These are phyloP conservation scores for Micrastur ruficollis DNA, from an alignment of 2,797 vertebrate genomes.

Conservation along the genomic window DNA sequence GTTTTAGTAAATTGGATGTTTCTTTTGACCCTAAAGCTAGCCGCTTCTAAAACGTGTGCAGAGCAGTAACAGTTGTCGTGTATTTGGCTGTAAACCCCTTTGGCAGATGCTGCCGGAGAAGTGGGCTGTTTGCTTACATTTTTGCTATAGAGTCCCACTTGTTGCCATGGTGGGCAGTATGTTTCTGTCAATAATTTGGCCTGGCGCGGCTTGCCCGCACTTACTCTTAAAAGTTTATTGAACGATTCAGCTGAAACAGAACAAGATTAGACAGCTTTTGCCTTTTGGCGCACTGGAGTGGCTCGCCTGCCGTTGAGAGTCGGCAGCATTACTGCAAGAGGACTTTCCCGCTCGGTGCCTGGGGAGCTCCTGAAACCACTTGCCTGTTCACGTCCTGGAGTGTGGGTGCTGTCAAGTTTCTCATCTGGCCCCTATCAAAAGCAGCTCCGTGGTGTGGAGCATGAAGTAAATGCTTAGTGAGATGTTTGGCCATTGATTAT, in stretches of 20 bases:
- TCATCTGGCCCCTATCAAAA: constrained; percentile 31
- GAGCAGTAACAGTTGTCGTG: constrained; percentile 42
- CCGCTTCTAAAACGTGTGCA: constrained; percentile 43
- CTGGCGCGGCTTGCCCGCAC: constrained; percentile 65
- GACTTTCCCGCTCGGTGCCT: constrained; percentile 33
- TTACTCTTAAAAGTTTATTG: constrained; percentile 76
- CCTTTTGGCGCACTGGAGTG: constrained; percentile 70
- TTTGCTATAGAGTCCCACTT: constrained; percentile 73
- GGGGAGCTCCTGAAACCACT: constrained; percentile 12
- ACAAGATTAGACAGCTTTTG: constrained; percentile 72
- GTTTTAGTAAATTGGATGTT: constrained; percentile 50
- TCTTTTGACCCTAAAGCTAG: constrained; percentile 36
- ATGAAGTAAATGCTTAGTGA: not conserved
- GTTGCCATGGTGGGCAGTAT: constrained; percentile 79
- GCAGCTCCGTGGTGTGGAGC: not conserved
- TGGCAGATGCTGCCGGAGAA: constrained; percentile 72
- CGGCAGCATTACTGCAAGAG: constrained; percentile 43
- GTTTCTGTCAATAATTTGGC: constrained; percentile 83
- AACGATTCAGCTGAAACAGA: constrained; percentile 67
- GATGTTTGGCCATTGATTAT: not conserved
- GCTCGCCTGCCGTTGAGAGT: constrained; percentile 63
- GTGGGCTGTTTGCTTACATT: constrained; percentile 78
- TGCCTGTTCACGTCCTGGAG: constrained; percentile 19
- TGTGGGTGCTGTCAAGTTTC: constrained; percentile 42
- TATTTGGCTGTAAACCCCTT: constrained; percentile 61